phyloP scores from a whole-genome alignment of 1,140 invertebrate genomes.

The Meteorus sp. region DNA sequence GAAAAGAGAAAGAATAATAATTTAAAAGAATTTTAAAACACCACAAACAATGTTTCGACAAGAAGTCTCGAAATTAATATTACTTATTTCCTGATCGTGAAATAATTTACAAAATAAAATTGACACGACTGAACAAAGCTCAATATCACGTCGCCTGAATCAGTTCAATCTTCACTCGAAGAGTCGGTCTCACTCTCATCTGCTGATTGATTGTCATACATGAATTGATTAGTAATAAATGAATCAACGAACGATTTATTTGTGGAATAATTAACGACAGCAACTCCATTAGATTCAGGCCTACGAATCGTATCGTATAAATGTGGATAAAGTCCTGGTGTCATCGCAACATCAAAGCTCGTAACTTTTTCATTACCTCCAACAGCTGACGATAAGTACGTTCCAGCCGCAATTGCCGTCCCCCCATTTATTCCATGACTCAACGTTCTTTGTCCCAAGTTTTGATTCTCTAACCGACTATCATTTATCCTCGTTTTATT shows the following conservation, averaged over 20 bases:
- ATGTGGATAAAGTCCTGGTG: constrained; percentile 49
- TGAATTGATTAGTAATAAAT: constrained; percentile 17
- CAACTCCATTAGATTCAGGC: constrained; percentile 44
- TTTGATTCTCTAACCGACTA: constrained; percentile 23
- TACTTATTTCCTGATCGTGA: too few species aligned
- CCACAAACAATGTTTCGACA: constrained; percentile 25
- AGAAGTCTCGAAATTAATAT: too few species aligned
- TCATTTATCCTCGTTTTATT: constrained; percentile 16
- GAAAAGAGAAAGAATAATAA: constrained; percentile 13
- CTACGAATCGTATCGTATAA: constrained; percentile 45
- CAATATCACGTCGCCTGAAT: neutral
- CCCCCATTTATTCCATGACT: constrained; percentile 23
- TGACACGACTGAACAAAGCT: neutral
- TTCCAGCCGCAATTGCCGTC: too few species aligned
- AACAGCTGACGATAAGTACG: constrained; percentile 36
- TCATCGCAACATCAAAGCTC: constrained; percentile 41
- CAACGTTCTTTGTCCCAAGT: constrained; percentile 23
- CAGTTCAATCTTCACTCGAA: constrained; percentile 8
- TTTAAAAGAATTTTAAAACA: constrained; percentile 37
- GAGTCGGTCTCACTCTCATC: constrained; percentile 18
- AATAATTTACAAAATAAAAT: constrained; percentile 12
- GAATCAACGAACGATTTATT: constrained; percentile 37
- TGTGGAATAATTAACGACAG: constrained; percentile 51
- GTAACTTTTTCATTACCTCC: constrained; percentile 44
- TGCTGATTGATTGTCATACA: constrained; percentile 2